These are phyloP conservation scores for Rhopilema esculentum DNA, from an alignment of 30 jellyfish, hydroid and myxozoan species.

Conservation along the genomic window DNA sequence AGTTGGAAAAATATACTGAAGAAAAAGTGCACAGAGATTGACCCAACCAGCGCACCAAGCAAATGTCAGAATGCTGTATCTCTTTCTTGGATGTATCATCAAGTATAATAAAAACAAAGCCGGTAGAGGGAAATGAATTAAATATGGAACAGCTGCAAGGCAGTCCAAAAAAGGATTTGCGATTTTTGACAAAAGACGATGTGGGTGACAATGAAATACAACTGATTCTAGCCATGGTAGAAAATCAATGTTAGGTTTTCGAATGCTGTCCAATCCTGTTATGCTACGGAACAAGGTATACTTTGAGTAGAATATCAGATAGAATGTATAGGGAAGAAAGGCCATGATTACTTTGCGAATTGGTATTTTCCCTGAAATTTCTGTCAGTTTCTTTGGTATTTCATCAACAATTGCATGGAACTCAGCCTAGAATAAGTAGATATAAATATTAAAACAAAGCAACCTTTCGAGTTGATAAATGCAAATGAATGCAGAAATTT, in stretches of 20 bases:
- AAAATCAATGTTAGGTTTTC: conserved; percentile 87
- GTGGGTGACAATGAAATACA: conserved; percentile 95
- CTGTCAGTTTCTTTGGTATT: conserved; percentile 58
- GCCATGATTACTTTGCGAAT: conserved; percentile 71
- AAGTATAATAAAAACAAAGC: conserved; percentile 83
- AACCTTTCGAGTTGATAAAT: too few relatives aligned
- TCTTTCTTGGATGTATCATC: conserved; percentile 62
- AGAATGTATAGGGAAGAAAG: conserved; percentile 72
- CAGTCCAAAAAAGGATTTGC: conserved; percentile 93
- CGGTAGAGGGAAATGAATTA: conserved; percentile 95
- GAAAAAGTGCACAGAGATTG: conserved; percentile 72
- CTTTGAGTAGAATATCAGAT: conserved; percentile 77
- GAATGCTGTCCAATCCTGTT: conserved; percentile 88
- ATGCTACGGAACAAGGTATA: conserved; percentile 68
- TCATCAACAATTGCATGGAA: conserved; percentile 70
- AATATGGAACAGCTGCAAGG: conserved; percentile 95
- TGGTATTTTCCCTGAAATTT: conserved; percentile 71
- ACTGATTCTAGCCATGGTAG: conserved; percentile 95
- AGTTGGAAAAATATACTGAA: conserved; percentile 92
- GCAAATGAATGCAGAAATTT: background rate
- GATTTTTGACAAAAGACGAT: conserved; percentile 80
- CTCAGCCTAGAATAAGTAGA: conserved; percentile 78
- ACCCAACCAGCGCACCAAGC: conserved; percentile 99
- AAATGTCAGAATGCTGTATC: conserved; percentile 74
- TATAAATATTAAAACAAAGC: background rate